Conservation (phyloP, 1,140 invertebrate species). For the Drosophila chauvacae region DNA sequence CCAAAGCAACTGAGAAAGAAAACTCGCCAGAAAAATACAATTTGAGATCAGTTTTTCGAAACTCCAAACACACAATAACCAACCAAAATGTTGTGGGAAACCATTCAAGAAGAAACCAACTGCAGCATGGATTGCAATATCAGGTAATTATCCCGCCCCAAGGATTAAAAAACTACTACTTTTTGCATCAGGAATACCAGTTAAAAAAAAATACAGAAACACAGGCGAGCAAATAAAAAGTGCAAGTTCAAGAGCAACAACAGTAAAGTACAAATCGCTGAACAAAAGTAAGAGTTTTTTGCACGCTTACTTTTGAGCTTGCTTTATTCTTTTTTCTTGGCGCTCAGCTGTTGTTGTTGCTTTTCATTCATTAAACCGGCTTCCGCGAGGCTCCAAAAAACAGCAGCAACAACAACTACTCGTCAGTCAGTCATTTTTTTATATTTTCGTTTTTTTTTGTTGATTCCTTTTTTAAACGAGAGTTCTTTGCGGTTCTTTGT, state of each 20-base stretch:
- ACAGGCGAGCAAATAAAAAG: slow-evolving; percentile 46
- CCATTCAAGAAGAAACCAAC: slow-evolving; percentile 75
- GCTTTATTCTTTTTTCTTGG: slow-evolving; percentile 56
- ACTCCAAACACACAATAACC: slow-evolving; percentile 24
- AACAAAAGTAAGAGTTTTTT: slow-evolving; percentile 78
- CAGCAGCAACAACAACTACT: slow-evolving; percentile 31
- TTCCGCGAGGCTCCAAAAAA: slow-evolving; percentile 67
- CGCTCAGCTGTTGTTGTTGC: slow-evolving; percentile 70
- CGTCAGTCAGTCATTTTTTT: slow-evolving; percentile 50
- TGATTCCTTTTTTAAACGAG: slow-evolving; percentile 7
- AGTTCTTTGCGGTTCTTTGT: slow-evolving; percentile 62
- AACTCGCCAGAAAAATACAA: slow-evolving; percentile 3
- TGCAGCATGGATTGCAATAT: slow-evolving; percentile 79
- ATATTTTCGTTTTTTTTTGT: slow-evolving; percentile 32
- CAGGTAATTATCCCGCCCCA: slow-evolving; percentile 73
- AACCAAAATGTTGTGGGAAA: slow-evolving; percentile 82
- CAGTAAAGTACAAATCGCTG: slow-evolving; percentile 22
- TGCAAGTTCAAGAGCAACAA: slow-evolving; percentile 55
- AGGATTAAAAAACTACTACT: slow-evolving; percentile 31
- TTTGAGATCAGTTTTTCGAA: slow-evolving; percentile 27
- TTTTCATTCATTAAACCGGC: slow-evolving; percentile 82
- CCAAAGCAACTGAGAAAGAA: slow-evolving; percentile 16
- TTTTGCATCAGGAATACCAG: slow-evolving; percentile 42
- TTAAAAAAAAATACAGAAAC: slow-evolving; percentile 6
- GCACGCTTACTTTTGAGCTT: slow-evolving; percentile 61